These are phyloP conservation scores for Tylochromis polylepis DNA, from an alignment of 2,113 vertebrate species.

Conservation along the genomic window DNA sequence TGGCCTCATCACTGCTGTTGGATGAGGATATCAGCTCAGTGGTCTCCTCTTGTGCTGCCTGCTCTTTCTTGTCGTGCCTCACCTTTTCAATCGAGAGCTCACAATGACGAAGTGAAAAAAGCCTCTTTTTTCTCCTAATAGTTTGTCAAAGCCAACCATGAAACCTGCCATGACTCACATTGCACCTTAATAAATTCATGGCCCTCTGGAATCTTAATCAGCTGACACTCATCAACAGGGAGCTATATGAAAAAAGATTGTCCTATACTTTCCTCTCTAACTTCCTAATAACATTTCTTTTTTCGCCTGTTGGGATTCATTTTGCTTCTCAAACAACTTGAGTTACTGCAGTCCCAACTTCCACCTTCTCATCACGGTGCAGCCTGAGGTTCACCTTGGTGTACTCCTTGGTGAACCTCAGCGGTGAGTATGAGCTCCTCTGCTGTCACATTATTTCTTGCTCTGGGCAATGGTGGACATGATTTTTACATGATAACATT, in stretches of 20 bases:
- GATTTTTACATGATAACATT: neutral
- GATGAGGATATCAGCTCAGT: neutral
- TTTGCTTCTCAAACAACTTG: neutral
- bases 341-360: neutral
- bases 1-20: neutral
- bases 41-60: neutral
- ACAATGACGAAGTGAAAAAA: neutral
- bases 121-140: neutral
- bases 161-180: neutral
- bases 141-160: accelerated
- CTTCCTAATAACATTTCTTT: neutral
- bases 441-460: neutral
- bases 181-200: neutral
- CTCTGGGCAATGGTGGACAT: neutral
- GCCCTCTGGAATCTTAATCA: neutral
- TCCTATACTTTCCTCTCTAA: neutral
- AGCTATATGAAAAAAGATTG: neutral
- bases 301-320: neutral
- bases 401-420: neutral
- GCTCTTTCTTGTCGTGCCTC: neutral
- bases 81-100: neutral
- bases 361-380: neutral
- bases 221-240: neutral
- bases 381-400: too few relatives aligned
- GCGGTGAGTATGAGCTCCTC: neutral